phyloP scores from a whole-genome alignment of 2,113 vertebrate species.

The Pelmatolapia mariae region DNA sequence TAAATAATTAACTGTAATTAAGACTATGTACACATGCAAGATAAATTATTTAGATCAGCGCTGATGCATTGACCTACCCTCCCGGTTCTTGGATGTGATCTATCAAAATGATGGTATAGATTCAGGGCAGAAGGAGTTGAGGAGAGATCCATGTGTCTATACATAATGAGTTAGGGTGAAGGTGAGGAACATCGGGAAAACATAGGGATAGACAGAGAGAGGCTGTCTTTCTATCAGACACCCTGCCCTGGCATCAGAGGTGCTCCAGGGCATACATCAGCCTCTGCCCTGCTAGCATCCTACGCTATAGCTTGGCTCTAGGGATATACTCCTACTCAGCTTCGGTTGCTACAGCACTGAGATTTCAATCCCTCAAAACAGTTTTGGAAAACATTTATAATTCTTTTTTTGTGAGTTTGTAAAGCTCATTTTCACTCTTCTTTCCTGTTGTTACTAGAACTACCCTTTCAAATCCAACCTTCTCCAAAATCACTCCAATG shows the following conservation, averaged over 20 bases:
- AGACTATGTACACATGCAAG: constrained; percentile 66
- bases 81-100: constrained; percentile 58
- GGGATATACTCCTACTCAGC: constrained; percentile 24
- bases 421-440: neutral
- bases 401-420: neutral
- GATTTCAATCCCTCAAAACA: constrained; percentile 19
- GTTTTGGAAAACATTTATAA: constrained; percentile 15
- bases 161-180: neutral
- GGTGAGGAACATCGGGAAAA: neutral
- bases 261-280: constrained; percentile 42
- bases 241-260: constrained; percentile 21
- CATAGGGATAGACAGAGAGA: neutral
- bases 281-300: constrained; percentile 49
- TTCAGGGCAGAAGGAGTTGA: neutral
- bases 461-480: neutral
- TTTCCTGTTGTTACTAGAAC: neutral
- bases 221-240: constrained; percentile 21
- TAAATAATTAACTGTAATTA: constrained; percentile 72
- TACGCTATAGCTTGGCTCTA: constrained; percentile 8
- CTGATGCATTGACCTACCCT: constrained; percentile 65
- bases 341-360: constrained; percentile 17
- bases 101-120: constrained; percentile 44
- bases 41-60: constrained; percentile 64
- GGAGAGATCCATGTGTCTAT: neutral
- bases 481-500: neutral